Evolutionary conservation across 2,797 vertebrate species (phyloP).

Genomic region (Orientallactaga sibirica): DNA sequence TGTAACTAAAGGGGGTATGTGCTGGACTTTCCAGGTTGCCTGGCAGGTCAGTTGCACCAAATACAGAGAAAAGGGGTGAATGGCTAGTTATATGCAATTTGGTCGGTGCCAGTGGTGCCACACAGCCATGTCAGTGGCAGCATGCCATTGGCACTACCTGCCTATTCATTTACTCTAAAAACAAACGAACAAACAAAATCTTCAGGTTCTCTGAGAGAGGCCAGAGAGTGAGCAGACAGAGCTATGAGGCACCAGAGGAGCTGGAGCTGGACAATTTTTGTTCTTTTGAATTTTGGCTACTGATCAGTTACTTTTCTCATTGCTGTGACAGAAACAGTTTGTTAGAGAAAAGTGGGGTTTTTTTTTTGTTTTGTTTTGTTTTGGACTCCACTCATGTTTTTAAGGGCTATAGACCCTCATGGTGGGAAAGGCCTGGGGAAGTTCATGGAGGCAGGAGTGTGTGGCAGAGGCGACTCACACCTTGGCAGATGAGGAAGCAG

Average conservation of each 20-base stretch:
- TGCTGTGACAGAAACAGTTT: neutral
- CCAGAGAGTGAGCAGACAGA: neutral
- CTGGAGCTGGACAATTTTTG: neutral
- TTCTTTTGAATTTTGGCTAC: constrained; percentile 8
- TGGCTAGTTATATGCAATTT: neutral
- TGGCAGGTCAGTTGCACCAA: neutral
- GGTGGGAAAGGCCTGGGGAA: neutral
- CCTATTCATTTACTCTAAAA: constrained; percentile 13
- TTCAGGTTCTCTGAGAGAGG: constrained; percentile 24
- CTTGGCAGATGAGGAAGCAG: neutral
- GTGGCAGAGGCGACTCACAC: neutral
- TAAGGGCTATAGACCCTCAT: neutral
- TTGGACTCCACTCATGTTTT: neutral
- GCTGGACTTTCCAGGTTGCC: neutral
- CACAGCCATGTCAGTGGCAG: neutral
- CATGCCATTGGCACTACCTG: neutral
- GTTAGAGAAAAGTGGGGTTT: neutral
- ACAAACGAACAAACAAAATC: neutral
- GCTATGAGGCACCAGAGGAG: neutral
- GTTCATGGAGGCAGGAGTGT: neutral
- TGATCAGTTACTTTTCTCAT: neutral
- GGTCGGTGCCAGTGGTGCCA: neutral
- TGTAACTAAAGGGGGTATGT: neutral
- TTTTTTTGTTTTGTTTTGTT: no score
- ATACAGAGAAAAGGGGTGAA: neutral